Evolutionary conservation across 1,140 invertebrate species (phyloP).

Genomic region (Vanessa tameamea): DNA sequence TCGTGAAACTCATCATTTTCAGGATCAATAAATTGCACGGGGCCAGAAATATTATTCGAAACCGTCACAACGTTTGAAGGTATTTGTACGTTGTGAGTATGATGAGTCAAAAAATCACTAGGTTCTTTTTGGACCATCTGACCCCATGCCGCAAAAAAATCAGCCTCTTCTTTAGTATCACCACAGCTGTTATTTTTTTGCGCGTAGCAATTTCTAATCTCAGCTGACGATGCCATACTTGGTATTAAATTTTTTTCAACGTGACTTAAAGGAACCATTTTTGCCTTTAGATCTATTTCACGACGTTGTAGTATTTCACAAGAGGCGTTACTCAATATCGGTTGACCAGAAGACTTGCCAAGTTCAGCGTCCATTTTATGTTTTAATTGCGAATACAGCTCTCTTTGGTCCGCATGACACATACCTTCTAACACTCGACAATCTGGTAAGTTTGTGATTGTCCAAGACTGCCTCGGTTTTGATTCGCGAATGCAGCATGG

Average conservation of each 20-base stretch:
- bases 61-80: conserved; percentile 70
- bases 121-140: conserved; percentile 79
- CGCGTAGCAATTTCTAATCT: conserved; percentile 64
- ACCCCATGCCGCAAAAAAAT: conserved; percentile 79
- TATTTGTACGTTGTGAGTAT: conserved; percentile 68
- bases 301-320: conserved; percentile 67
- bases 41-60: conserved; percentile 75
- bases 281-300: conserved; percentile 73
- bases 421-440: conserved; percentile 66
- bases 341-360: conserved; percentile 65
- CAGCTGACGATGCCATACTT: conserved; percentile 61
- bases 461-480: conserved; percentile 76
- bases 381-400: conserved; percentile 69
- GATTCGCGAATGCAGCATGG: conserved; percentile 64
- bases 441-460: conserved; percentile 71
- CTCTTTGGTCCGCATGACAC: conserved; percentile 67
- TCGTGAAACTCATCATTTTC: conserved; percentile 79
- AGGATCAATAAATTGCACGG: conserved; percentile 75
- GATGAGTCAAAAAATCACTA: conserved; percentile 76
- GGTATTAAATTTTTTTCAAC: conserved; percentile 75
- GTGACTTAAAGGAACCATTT: conserved; percentile 76
- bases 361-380: conserved; percentile 74
- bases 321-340: conserved; percentile 54
- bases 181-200: conserved; percentile 75
- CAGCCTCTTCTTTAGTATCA: conserved; percentile 71